Conservation (phyloP, 2,888 invertebrate genomes). For the Lissocephala sabroskyi region DNA sequence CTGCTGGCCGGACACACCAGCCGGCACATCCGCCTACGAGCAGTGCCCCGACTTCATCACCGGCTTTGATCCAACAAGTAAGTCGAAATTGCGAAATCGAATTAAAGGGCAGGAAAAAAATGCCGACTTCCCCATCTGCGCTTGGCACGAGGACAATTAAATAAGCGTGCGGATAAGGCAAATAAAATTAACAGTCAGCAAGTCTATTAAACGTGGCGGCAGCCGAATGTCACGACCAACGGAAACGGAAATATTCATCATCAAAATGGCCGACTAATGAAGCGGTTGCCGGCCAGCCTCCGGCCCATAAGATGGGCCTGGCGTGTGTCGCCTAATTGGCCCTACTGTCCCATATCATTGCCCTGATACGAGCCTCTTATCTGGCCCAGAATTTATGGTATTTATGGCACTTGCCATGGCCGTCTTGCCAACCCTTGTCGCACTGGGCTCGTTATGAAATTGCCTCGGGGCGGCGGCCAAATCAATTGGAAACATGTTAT, state of each 20-base stretch:
- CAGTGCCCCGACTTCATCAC: constrained; percentile 83
- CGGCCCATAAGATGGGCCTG: too few species aligned
- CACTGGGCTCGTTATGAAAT: background rate
- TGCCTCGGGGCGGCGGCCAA: constrained; percentile 21
- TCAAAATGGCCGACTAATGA: background rate
- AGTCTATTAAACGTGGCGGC: too few species aligned
- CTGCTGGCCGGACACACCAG: constrained; percentile 83
- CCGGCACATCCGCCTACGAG: constrained; percentile 78
- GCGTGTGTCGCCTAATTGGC: constrained; percentile 2
- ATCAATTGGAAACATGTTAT: constrained; percentile 45
- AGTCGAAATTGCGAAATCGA: constrained; percentile 68
- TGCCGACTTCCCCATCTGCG: constrained; percentile 24
- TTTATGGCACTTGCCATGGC: background rate
- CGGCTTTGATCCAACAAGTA: constrained; percentile 82
- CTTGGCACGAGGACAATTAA: constrained; percentile 34
- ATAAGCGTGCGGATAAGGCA: background rate
- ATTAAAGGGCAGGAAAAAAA: constrained; percentile 1
- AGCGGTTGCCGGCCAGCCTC: too few species aligned
- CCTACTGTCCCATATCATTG: too few species aligned
- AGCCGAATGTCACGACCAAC: background rate
- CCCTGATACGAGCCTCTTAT: background rate
- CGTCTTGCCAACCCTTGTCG: background rate
- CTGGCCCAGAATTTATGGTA: background rate
- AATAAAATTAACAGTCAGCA: too few species aligned
- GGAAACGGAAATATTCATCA: background rate